Percentiles rank a stretch among this genome's conserved stretches.
Evolutionary conservation across 2,888 invertebrate species (phyloP).

Genomic region (Cerceris rybyensis): DNA sequence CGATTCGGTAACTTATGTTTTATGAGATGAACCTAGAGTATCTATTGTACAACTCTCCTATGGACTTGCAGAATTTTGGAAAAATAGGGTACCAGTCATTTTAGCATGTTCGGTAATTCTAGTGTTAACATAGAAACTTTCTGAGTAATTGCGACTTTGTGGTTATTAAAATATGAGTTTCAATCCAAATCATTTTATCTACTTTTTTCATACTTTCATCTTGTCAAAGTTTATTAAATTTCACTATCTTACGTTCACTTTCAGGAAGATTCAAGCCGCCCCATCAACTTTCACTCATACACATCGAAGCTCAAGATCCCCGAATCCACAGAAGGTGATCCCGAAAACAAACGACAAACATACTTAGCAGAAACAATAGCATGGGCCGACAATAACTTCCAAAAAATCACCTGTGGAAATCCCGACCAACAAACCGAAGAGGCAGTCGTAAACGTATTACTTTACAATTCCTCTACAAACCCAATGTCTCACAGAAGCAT

Average conservation of each 20-base stretch:
- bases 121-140: no score
- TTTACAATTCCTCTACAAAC: conserved; percentile 78
- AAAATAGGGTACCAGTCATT: no score
- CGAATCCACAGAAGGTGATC: conserved; percentile 63
- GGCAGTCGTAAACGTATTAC: conserved; percentile 80
- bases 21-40: no score
- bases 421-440: conserved; percentile 81
- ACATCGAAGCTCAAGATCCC: conserved; percentile 63
- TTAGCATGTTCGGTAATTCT: no score
- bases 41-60: no score
- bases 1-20: no score
- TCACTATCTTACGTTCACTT: not conserved
- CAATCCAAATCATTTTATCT: no score
- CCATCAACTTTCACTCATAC: conserved; percentile 51
- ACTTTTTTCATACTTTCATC: no score
- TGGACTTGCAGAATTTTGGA: no score
- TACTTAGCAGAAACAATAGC: conserved; percentile 57
- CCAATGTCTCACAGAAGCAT: conserved; percentile 78
- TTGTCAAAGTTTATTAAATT: no score
- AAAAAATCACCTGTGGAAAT: conserved; percentile 66
- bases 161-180: no score
- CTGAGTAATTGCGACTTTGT: no score
- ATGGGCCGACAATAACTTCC: conserved; percentile 55
- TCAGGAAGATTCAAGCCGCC: conserved; percentile 28
- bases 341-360: conserved; percentile 53